Evolutionary conservation across 2,797 vertebrate genomes (phyloP), one percentile per base, ranked within the genome.

Genomic region (Brotula barbata): DNA sequence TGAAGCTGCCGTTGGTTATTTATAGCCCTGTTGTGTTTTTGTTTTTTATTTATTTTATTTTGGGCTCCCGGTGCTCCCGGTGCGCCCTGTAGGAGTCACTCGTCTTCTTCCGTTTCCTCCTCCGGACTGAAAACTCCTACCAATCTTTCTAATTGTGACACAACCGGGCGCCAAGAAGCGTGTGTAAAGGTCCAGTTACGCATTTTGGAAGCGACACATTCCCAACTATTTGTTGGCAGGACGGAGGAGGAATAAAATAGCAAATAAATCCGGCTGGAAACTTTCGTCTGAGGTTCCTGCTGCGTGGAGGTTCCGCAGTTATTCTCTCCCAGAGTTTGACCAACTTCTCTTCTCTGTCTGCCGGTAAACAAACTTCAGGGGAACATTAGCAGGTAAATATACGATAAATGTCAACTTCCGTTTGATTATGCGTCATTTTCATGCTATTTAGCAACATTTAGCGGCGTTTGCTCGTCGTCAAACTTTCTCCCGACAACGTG

Each of bases 61-160:
- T n/a, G n/a, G n/a, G n/a, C n/a, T n/a, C 25, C 25, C 8, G 4
- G 4, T 8, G 25, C 25, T 8, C 8, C 25, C 25, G 4, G 4
- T 28, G 55, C 15, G 81, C 88, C 89, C 90, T 83, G 77, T 81
- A 90, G 88, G 89, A 84, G 89, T 87, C 88, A 87, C 58, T 44
- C 62, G 40, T 74, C 63, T 55, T 39, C 51, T 61, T 16, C 55
- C 78, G 73, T 79, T 86, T 88, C 85, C 85, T 87, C 47, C 62
- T 51, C 36, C 64, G 80, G 66, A 33, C 61, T 46, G 48, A 71
- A 56, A 71, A 67, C 50, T 44, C 47, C 1, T 44, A 37, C 41
- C 33, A 19, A 21, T 39, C 67, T 77, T 39, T 15, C 62, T 39
- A 39, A 16, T 50, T 52, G 58, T 55, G 62, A 33, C 49, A 0